These are phyloP conservation scores for Diachrysia chrysitis DNA, from an alignment of 2,888 invertebrate species.

Conservation along the genomic window DNA sequence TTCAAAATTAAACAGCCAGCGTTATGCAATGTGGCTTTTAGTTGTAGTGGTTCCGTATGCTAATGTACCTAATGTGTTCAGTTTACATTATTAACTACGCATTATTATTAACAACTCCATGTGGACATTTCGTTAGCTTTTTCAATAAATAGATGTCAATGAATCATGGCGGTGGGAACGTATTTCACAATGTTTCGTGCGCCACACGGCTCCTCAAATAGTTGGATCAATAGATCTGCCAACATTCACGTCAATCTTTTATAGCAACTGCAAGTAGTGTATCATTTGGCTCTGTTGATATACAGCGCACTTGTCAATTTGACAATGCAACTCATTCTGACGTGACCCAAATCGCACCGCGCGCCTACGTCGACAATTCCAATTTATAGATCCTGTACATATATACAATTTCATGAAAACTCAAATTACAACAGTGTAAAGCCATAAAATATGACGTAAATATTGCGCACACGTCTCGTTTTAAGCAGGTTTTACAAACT, in stretches of 20 bases:
- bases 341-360: conserved; percentile 54
- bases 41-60: conserved; percentile 25
- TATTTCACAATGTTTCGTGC: conserved; percentile 53
- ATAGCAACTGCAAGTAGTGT: conserved; percentile 37
- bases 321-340: conserved; percentile 58
- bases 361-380: conserved; percentile 27
- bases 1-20: conserved; percentile 38
- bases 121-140: conserved; percentile 26
- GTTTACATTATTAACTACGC: background rate
- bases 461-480: conserved; percentile 64
- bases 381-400: conserved; percentile 39
- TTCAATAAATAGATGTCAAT: conserved; percentile 9
- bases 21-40: conserved; percentile 29
- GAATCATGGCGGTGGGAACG: conserved; percentile 28
- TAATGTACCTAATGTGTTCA: conserved; percentile 13
- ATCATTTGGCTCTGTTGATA: conserved; percentile 47
- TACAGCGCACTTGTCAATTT: conserved; percentile 52
- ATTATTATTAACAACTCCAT: conserved; percentile 4
- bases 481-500: conserved; percentile 65
- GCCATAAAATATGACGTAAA: conserved; percentile 62
- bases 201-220: conserved; percentile 43
- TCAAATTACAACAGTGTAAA: conserved; percentile 59
- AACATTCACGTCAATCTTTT: conserved; percentile 56
- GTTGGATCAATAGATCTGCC: conserved; percentile 55
- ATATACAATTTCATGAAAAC: conserved; percentile 40